Conservation (phyloP, 2,113 vertebrate species). For the Protomyctophum bolini region DNA sequence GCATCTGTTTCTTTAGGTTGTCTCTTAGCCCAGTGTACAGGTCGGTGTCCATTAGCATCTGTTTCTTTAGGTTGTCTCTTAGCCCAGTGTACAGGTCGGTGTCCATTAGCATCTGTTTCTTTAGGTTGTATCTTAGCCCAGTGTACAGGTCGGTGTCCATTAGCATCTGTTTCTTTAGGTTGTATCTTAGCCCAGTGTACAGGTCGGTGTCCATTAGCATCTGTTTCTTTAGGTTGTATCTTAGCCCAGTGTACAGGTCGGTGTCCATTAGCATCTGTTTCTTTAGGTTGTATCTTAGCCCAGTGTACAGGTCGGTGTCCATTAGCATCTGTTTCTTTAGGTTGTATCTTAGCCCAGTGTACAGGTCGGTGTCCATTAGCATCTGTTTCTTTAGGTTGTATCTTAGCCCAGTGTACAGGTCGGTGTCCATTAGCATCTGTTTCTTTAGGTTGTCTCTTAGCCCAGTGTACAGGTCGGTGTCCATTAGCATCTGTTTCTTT, state of each 20-base stretch:
- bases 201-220: slow-evolving; percentile 72
- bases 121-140: slow-evolving; percentile 77
- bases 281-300: slow-evolving; percentile 72
- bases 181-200: slow-evolving; percentile 82
- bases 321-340: no score
- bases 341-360: slow-evolving; percentile 81
- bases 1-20: no score
- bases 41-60: slow-evolving; percentile 57
- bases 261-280: slow-evolving; percentile 3
- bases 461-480: slow-evolving; percentile 82
- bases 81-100: slow-evolving; percentile 84
- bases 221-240: no score
- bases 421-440: slow-evolving; percentile 1
- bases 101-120: neutral
- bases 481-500: no score
- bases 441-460: slow-evolving; percentile 62
- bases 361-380: slow-evolving; percentile 76
- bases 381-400: no score
- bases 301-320: slow-evolving; percentile 80
- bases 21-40: slow-evolving; percentile 85
- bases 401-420: slow-evolving; percentile 87
- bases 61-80: no score
- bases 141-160: slow-evolving; percentile 78
- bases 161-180: no score
- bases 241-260: slow-evolving; percentile 85